A percentile compares a stretch with the other conserved stretches of the same genome.
phyloP scores from a whole-genome alignment of 2,888 invertebrate genomes.

The Mesorhabditis belari region DNA sequence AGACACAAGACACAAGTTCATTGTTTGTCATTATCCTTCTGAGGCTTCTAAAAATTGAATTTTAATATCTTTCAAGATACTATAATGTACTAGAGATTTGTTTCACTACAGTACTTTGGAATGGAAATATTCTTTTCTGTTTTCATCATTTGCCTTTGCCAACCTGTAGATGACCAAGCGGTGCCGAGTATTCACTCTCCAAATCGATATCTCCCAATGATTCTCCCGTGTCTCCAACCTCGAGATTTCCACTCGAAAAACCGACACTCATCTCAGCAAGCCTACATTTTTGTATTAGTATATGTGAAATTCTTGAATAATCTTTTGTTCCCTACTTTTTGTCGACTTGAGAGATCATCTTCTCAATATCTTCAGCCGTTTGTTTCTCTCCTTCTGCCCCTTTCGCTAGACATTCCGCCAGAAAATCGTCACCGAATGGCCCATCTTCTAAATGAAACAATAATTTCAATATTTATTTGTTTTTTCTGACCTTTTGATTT shows the following conservation, averaged over 20 bases:
- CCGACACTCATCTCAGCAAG: slow-evolving; percentile 6
- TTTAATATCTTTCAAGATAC: too few relatives aligned
- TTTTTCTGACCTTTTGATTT: slow-evolving; percentile 1
- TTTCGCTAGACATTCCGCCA: slow-evolving; percentile 8
- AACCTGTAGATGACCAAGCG: slow-evolving; percentile 19
- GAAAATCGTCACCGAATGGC: slow-evolving; percentile 28
- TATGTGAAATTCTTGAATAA: not conserved
- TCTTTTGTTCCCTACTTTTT: slow-evolving; percentile 6
- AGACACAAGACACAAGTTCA: too few relatives aligned
- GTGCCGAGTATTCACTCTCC: slow-evolving; percentile 25
- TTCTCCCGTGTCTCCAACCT: slow-evolving; percentile 23
- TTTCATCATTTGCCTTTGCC: too few relatives aligned
- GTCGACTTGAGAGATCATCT: slow-evolving; percentile 34
- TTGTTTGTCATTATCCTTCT: too few relatives aligned
- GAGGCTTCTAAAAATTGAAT: too few relatives aligned
- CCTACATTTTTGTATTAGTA: not conserved
- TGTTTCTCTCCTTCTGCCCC: slow-evolving; percentile 3
- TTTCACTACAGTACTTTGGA: too few relatives aligned
- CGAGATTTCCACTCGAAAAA: slow-evolving; percentile 9
- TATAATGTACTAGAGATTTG: too few relatives aligned
- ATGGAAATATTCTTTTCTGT: too few relatives aligned
- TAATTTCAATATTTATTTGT: not conserved
- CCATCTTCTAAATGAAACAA: slow-evolving; percentile 3
- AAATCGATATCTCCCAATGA: slow-evolving; percentile 15
- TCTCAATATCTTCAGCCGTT: slow-evolving; percentile 35